Base-by-base conservation (phyloP, 1,140 invertebrate species). In the Cydia amplana region DNA sequence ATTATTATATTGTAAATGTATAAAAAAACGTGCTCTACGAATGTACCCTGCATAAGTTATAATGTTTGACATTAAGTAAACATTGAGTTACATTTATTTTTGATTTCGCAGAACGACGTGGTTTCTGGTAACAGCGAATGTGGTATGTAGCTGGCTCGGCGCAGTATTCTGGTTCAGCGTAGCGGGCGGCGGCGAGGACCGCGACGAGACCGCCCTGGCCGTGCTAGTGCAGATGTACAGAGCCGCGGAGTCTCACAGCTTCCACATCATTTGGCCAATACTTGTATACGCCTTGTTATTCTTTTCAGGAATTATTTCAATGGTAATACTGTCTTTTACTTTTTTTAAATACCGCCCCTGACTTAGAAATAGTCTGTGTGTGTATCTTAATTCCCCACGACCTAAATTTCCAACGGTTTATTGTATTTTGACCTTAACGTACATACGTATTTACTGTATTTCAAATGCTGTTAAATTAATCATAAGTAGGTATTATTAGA, bases 111-210 rank as follows among this genome's bases (percentile, higher is more conserved):
- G 90, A 88, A 82, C 86, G 55, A 70, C 90, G 0, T 9, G 87
- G 16, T 74, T 64, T n/a, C 55, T 91, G 5, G 74, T 85, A 2
- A 79, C 55, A 1, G 36, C 75, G 4, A 91, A 86, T 14, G 70
- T 92, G 7, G 12, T 85, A 23, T 77, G 81, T 9, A 79, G 82
- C 28, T 92, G 88, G 89, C 28, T 78, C 5, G 80, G 84, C 5
- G 25, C 85, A 14, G 5, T 88, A 28, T 88, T 88, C 63, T 92
- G 90, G 90, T 90, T 83, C 72, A 73, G 80, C 7, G 73, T 92
- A 2, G 82, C 80, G 6, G 81, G 81, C 4, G 81, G 82, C 9
- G 43, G 65, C 10, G 70, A 14, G 0, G 77, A 79, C 0, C 80
- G 75, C 20, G 84, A 83, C 6, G 80, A 78, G 0, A 78, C 78